Conservation (phyloP, 2,113 vertebrate genomes). For the Rhabdomys dilectus region DNA sequence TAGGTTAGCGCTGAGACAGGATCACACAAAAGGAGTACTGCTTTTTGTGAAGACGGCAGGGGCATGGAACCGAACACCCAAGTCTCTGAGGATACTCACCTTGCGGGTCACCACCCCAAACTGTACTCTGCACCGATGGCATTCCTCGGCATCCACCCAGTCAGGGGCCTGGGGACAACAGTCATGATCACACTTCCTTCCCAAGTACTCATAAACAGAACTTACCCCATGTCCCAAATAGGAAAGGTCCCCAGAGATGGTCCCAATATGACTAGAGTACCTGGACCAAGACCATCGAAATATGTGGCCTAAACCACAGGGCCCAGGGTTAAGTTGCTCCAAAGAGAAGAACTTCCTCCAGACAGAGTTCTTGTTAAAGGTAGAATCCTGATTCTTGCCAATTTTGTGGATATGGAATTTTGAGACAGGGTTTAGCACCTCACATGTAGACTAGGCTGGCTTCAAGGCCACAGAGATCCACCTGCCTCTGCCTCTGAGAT, state of each 20-base stretch:
- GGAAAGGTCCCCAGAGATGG: not conserved
- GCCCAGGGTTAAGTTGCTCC: not conserved
- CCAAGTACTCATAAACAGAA: rapidly evolving
- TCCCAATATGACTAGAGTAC: rapidly evolving
- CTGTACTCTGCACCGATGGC: slow-evolving; percentile 97
- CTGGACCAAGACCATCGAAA: rapidly evolving
- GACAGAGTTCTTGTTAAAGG: rapidly evolving
- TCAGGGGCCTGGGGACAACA: slow-evolving; percentile 92
- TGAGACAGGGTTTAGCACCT: not conserved
- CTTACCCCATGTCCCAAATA: rapidly evolving
- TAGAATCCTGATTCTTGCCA: not conserved
- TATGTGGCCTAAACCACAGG: not conserved
- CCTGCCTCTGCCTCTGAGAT: not conserved
- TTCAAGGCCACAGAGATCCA: not conserved
- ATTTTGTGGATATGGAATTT: not conserved
- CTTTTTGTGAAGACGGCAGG: not conserved
- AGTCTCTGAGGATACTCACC: slow-evolving; percentile 85
- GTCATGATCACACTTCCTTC: rapidly evolving
- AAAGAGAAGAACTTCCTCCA: not conserved
- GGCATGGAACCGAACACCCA: too few relatives aligned
- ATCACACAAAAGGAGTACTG: rapidly evolving
- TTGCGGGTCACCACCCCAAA: slow-evolving; percentile 98
- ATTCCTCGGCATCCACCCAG: slow-evolving; percentile 99
- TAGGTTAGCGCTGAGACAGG: not conserved
- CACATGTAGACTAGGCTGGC: not conserved